These are phyloP conservation scores for Branchipolynoe longqiensis DNA, from an alignment of 2,888 invertebrate species.

Conservation along the genomic window DNA sequence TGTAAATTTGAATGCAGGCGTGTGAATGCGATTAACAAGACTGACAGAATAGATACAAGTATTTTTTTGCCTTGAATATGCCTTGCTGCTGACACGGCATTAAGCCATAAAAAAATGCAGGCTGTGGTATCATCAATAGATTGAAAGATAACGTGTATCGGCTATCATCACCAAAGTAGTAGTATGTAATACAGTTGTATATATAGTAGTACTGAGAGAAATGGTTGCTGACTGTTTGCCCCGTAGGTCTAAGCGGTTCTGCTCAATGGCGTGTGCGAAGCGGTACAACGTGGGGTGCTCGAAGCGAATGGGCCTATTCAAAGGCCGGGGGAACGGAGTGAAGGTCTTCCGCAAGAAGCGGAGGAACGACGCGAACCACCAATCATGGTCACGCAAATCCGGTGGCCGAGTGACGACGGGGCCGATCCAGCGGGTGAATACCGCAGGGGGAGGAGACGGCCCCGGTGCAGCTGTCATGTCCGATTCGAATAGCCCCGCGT, in stretches of 20 bases:
- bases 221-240: no score
- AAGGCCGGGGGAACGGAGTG: constrained; percentile 29
- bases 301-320: constrained; percentile 74
- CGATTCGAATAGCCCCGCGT: not conserved
- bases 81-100: no score
- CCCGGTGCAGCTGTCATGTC: not conserved
- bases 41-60: no score
- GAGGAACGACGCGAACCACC: constrained; percentile 1
- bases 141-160: no score
- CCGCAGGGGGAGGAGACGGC: not conserved
- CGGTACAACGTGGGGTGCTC: constrained; percentile 83
- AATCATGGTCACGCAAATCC: constrained; percentile 57
- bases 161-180: no score
- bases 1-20: no score
- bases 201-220: no score
- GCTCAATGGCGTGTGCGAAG: constrained; percentile 88
- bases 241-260: constrained; percentile 88
- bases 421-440: constrained; percentile 59
- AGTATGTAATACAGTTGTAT: no score
- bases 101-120: no score
- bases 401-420: constrained; percentile 60
- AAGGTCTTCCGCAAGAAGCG: constrained; percentile 48
- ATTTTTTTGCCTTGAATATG: no score
- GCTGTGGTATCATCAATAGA: no score
- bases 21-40: no score